A percentile compares a stretch with the other conserved stretches of the same genome.
Conservation (phyloP, 2,797 vertebrate species). For the Xenops minutus region DNA sequence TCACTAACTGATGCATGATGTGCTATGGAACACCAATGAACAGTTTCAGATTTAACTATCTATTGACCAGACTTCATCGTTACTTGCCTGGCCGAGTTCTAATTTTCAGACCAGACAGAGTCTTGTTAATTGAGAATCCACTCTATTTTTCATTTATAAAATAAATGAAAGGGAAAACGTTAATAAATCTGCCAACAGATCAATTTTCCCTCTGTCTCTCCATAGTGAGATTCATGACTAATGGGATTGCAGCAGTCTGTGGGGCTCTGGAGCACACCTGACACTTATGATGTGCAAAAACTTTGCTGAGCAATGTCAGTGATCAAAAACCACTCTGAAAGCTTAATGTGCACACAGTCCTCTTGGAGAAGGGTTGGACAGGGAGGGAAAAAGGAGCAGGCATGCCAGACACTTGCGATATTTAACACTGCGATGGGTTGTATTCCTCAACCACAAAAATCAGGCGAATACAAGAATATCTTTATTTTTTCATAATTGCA, state of each 20-base stretch:
- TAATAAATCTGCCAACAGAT: background rate
- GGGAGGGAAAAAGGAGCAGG: background rate
- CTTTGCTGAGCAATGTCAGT: background rate
- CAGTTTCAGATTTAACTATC: background rate
- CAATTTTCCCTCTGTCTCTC: background rate
- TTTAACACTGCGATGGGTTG: background rate
- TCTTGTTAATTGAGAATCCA: background rate
- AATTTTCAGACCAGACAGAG: background rate
- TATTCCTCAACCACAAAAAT: background rate
- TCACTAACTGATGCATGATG: background rate
- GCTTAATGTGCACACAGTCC: accelerated
- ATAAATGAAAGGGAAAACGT: background rate
- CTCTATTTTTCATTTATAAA: background rate
- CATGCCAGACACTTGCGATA: background rate
- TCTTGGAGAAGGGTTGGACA: background rate
- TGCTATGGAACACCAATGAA: background rate
- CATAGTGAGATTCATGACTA: background rate
- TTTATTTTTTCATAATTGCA: background rate
- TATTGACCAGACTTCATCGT: background rate
- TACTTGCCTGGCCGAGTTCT: background rate
- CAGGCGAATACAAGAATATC: background rate
- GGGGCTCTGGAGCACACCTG: background rate
- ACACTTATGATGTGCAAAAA: background rate
- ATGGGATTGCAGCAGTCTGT: background rate
- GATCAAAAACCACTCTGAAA: background rate